phyloP scores from a whole-genome alignment of 2,888 invertebrate species.

The Erannis defoliaria region DNA sequence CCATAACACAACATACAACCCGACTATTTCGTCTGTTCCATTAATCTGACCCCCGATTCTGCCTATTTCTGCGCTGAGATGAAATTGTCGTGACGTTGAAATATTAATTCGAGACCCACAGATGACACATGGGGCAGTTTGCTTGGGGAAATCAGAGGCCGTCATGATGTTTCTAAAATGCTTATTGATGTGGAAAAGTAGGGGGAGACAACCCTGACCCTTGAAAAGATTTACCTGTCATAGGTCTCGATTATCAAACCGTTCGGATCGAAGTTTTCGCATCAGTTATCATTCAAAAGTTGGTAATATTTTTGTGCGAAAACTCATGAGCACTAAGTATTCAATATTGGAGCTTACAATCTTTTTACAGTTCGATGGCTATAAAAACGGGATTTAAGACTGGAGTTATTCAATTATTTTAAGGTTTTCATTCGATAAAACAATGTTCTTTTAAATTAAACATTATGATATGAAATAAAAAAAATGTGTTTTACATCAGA shows the following conservation, averaged over 20 bases:
- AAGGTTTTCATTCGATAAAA: too few species aligned
- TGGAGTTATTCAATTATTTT: too few species aligned
- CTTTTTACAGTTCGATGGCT: too few species aligned
- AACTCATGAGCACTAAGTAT: too few species aligned
- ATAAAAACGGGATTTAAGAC: too few species aligned
- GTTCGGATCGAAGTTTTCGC: too few species aligned
- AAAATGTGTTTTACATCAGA: too few species aligned
- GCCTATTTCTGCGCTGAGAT: conserved; percentile 11
- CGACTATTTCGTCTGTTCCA: conserved; percentile 38
- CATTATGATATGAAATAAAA: too few species aligned
- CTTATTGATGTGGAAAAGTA: conserved; percentile 3
- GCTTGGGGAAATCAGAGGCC: conserved; percentile 13
- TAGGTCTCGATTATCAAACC: not conserved
- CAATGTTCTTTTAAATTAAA: too few species aligned
- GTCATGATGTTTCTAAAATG: conserved; percentile 13
- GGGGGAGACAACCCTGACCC: not conserved
- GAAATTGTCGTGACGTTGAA: conserved; percentile 40
- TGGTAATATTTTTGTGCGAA: too few species aligned
- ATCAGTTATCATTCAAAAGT: too few species aligned
- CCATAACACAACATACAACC: conserved; percentile 10
- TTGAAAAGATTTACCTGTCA: not conserved
- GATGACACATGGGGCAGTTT: conserved; percentile 28
- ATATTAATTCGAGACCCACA: conserved; percentile 38
- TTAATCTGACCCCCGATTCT: conserved; percentile 32
- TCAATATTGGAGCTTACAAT: too few species aligned